Evolutionary conservation across 92 coral and sea anemone species (phyloP), one percentile per base, ranked within the genome.

Genomic region (Porites rus): DNA sequence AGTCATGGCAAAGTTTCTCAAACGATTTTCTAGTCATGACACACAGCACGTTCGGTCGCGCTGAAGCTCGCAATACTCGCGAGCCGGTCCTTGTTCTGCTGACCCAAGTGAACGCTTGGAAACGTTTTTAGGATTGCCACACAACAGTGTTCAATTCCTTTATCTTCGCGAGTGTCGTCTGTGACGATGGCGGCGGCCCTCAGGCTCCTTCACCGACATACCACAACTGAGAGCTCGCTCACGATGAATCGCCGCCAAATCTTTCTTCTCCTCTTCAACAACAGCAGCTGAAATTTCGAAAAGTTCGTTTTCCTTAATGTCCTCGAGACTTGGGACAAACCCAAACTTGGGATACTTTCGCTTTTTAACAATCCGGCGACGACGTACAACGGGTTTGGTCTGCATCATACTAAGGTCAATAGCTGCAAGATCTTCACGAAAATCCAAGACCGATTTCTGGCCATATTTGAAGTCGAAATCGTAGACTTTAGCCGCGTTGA

Each of bases 401-500:
- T 92, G 94, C 70, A 87, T 93, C 88, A 91, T 86, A 64, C 86
- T 89, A 61, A 83, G 75, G 63, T 89, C 92, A 76, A 91, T 87
- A 69, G 85, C 87, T 19, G 90, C 90, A 84, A 91, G 84, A 65
- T 90, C 94, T 65, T 74, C 58, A 51, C 59, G 88, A 65, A 89
- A 92, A 52, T 91, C 95, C 68, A 85, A 77, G 69, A 88, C 76
- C 56, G 93, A 87, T 72, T 92, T 90, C 25, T 83, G 92, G 50
- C 95, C 98, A 58, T 93, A 95, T 77, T 95, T 93, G 78, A 90
- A 95, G 88, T 95, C 98, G 76, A 93, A 95, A 89, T 95, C 98
- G 92, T 78, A 93, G 56, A 84, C 90, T 83, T 95, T 93, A 58
- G 90, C 93, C 72, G 80, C 87, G 60, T 77, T 78, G 65, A 85